Percentiles rank a stretch among this genome's conserved stretches.
Evolutionary conservation across 2,888 invertebrate species (phyloP).

Genomic region (Venusia cambrica): DNA sequence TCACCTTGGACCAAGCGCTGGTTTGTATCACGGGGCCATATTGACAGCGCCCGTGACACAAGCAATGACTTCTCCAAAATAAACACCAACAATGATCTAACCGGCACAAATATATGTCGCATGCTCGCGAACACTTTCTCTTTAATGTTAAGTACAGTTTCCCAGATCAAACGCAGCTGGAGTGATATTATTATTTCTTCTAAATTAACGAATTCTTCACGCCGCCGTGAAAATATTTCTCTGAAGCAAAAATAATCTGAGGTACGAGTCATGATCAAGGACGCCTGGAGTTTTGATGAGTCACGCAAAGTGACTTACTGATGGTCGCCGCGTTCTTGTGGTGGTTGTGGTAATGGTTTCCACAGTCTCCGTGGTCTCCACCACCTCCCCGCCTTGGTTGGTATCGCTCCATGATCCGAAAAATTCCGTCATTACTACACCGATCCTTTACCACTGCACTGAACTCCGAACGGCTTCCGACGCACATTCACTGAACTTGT

Average conservation of each 20-base stretch:
- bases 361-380: constrained; percentile 58
- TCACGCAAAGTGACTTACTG: constrained; percentile 50
- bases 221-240: constrained; percentile 21
- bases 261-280: constrained; percentile 46
- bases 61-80: constrained; percentile 57
- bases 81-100: constrained; percentile 66
- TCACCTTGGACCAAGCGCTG: constrained; percentile 70
- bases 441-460: constrained; percentile 52
- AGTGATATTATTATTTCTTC: constrained; percentile 27
- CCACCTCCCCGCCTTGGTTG: constrained; percentile 40
- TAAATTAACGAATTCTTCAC: constrained; percentile 41
- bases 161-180: constrained; percentile 39
- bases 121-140: constrained; percentile 38
- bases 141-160: constrained; percentile 32
- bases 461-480: constrained; percentile 49
- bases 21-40: constrained; percentile 61
- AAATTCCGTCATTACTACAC: constrained; percentile 70
- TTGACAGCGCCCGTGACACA: constrained; percentile 71
- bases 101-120: constrained; percentile 48
- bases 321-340: constrained; percentile 46
- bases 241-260: constrained; percentile 44
- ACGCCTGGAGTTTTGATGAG: constrained; percentile 34
- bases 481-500: constrained; percentile 66
- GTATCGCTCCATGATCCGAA: constrained; percentile 66
- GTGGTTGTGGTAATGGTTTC: constrained; percentile 70